phyloP scores from a whole-genome alignment of 2,888 invertebrate genomes.

The Acanthosepion esculentum region DNA sequence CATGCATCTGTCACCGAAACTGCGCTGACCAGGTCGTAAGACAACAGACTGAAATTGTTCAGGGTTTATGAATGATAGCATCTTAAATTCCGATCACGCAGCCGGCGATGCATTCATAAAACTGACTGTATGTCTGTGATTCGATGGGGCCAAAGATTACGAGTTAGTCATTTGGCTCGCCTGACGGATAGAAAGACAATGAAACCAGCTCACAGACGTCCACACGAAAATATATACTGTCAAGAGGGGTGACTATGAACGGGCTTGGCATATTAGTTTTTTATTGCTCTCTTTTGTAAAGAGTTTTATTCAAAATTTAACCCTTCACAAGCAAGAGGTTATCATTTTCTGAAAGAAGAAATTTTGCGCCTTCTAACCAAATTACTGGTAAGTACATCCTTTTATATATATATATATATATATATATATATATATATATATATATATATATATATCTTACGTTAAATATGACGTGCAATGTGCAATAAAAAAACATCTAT shows the following conservation, averaged over 20 bases:
- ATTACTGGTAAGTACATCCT: no score
- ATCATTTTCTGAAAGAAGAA: no score
- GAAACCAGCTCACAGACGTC: background rate
- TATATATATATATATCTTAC: no score
- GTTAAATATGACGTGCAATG: no score
- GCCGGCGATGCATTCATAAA: background rate
- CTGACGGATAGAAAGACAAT: no score
- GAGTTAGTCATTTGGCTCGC: background rate
- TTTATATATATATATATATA: no score
- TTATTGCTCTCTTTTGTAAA: background rate
- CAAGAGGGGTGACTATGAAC: background rate
- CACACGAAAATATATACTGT: background rate
- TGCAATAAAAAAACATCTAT: no score
- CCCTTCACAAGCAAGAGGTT: background rate
- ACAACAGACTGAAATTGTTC: background rate
- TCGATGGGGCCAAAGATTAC: conserved; percentile 6
- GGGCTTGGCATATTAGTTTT: background rate
- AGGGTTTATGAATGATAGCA: background rate
- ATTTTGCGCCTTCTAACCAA: no score
- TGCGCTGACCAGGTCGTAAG: background rate
- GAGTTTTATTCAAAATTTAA: background rate
- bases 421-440: no score
- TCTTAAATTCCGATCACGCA: background rate
- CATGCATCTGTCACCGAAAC: background rate
- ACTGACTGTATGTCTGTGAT: background rate